Evolutionary conservation across 2,113 vertebrate genomes (phyloP), one percentile per base, ranked within the genome.

Genomic region (Halcyon senegalensis): DNA sequence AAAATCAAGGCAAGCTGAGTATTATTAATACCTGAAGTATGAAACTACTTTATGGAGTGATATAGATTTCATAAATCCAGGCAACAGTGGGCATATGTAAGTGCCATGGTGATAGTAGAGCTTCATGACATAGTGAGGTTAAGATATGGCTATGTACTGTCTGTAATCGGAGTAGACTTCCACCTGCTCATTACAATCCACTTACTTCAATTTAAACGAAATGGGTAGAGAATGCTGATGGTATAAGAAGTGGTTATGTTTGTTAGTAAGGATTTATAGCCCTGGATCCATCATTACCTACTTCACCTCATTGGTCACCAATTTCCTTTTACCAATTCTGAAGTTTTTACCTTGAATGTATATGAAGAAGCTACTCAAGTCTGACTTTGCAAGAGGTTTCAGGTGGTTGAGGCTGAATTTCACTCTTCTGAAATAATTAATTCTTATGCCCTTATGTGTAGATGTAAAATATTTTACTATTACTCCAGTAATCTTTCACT

Each of bases 31-130:
- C 3, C 41, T 58, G 35, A 90, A 74, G 6, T 84, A 41, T 56
- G 39, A n/a, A 73, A 81, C 21, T 56, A 25, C 7, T 89, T 73
- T 14, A 17, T 64, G 35, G n/a, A 56, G 70, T 50, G 31, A 56
- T 9, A 12, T 0, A 72, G 30, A 41, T 56, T 84, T 79, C 39
- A 72, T 43, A 73, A 24, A 60, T 87, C 16, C 64, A 48, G 68
- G 48, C 82, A 74, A 1, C 23, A 18, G 0, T 81, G 35, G 58
- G 16, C n/a, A 7, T 28, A 2, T 0, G 0, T 24, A 80, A 63
- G 30, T 48, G 55, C 20, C 4, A 3, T 18, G 35, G 43, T 74
- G 23, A 33, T 1, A 69, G 64, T 2, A 55, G 30, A 92, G 51
- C 12, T 88, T 50, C 55, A 55, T 58, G 58, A 13, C 20, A 8